Percentiles rank a stretch among this genome's conserved stretches.
Conservation (phyloP, 2,113 vertebrate species). For the Crypturellus undulatus region DNA sequence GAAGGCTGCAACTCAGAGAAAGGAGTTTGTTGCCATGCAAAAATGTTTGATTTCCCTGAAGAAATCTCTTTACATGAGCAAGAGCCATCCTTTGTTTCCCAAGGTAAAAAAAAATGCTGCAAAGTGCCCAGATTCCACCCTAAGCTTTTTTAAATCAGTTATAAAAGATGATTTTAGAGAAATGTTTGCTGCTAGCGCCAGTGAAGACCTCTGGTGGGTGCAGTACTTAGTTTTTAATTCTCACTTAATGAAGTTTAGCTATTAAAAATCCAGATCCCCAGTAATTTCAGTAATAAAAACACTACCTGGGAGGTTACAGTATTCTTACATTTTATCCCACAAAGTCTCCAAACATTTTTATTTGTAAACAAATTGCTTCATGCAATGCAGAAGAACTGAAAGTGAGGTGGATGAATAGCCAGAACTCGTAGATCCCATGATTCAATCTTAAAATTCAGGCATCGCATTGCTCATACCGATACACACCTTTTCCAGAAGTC, state of each 20-base stretch:
- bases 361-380: neutral
- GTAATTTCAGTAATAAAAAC: neutral
- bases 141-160: neutral
- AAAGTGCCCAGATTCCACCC: neutral
- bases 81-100: neutral
- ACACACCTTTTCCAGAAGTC: neutral
- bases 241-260: neutral
- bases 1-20: neutral
- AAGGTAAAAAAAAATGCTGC: neutral
- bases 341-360: neutral
- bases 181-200: neutral
- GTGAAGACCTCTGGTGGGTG: neutral
- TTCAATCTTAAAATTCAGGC: neutral
- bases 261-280: neutral
- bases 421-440: neutral
- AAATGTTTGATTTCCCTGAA: constrained; percentile 37
- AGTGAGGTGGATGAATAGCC: neutral
- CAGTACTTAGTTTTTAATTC: neutral
- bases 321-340: neutral
- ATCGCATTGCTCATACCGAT: too few relatives aligned
- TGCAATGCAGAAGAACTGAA: neutral
- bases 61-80: neutral
- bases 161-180: neutral
- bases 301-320: too few relatives aligned
- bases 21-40: neutral